Conservation (phyloP, 2,797 vertebrate species). For the Characodon lateralis region DNA sequence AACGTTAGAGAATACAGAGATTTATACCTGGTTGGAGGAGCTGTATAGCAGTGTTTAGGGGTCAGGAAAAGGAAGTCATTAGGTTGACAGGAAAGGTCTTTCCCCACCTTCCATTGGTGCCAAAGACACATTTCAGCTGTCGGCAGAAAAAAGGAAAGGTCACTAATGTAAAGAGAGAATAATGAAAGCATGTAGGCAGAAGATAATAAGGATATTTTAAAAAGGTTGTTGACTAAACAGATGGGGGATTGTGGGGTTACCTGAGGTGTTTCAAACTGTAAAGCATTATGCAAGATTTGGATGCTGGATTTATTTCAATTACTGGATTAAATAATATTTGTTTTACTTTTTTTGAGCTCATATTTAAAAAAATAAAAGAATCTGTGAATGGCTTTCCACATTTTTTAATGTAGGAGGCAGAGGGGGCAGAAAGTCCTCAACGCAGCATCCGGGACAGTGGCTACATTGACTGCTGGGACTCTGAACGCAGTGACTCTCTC, state of each 20-base stretch:
- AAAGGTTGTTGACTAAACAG: conserved; percentile 13
- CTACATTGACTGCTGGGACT: conserved; percentile 98
- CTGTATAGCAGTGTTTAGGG: conserved; percentile 46
- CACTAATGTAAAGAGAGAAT: conserved; percentile 40
- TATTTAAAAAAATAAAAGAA: neutral
- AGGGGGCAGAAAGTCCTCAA: conserved; percentile 90
- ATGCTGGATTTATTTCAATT: neutral
- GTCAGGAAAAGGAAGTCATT: conserved; percentile 83
- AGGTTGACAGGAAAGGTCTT: conserved; percentile 84
- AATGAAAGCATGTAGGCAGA: conserved; percentile 15
- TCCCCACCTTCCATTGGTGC: conserved; percentile 77
- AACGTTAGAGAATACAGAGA: conserved; percentile 23
- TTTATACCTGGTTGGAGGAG: conserved; percentile 21
- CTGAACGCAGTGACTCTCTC: conserved; percentile 94
- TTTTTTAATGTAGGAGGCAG: conserved; percentile 83
- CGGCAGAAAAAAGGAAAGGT: conserved; percentile 64
- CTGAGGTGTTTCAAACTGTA: neutral
- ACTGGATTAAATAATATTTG: neutral
- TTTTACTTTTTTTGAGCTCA: neutral
- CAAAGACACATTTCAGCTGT: conserved; percentile 76
- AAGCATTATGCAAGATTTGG: neutral
- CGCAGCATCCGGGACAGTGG: conserved; percentile 96
- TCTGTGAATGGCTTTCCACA: neutral
- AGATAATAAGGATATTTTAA: conserved; percentile 7
- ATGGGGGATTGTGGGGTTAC: neutral